Evolutionary conservation across 92 coral and sea anemone genomes (phyloP), one percentile per base, ranked within the genome.

Genomic region (Muricea muricata): DNA sequence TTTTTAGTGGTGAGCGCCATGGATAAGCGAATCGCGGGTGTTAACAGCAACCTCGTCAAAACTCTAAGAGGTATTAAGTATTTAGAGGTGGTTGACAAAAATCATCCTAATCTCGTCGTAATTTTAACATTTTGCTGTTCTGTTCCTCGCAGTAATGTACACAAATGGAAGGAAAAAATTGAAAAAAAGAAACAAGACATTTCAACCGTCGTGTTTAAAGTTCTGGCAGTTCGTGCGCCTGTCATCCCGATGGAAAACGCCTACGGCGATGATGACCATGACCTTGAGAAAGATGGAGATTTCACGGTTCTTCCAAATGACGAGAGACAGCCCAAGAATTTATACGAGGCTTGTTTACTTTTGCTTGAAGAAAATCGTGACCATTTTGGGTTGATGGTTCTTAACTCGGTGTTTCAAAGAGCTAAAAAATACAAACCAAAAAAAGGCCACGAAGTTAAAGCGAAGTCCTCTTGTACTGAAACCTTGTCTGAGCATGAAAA

Each of bases 71-170:
- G 57, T 15, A 42, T 72, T 72, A 40, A 72, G 13, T 26, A 18
- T 8, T 58, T 72, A 0, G 54, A 40, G 13, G 50, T 72, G 55
- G 56, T 72, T 47, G 78, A 72, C 31, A 12, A 7, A 39, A 2
- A 6, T 39, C 17, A 34, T 47, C 33, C 78, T 7, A 72, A 72
- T 40, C 55, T 72, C 32, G 78, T 72, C 11, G 78, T 47, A 1
- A 21, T 72, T 40, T 17, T 72, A 47, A 35, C 78, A 72, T 45
- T 2, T 35, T 72, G 78, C 78, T 72, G 78, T 18, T 72, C 54
- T 72, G 55, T 72, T 39, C 0, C 14, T 17, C 32, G 42, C 56
- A 40, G 9, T 31, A 72, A 72, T 47, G 56, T 72, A n/a, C 11
- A 25, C 31, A 72, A 72, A 72, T 72, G 78, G 78, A 8, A 42